Base-by-base conservation (phyloP, 2,888 invertebrate genomes). In the Nomada lathburiana region DNA sequence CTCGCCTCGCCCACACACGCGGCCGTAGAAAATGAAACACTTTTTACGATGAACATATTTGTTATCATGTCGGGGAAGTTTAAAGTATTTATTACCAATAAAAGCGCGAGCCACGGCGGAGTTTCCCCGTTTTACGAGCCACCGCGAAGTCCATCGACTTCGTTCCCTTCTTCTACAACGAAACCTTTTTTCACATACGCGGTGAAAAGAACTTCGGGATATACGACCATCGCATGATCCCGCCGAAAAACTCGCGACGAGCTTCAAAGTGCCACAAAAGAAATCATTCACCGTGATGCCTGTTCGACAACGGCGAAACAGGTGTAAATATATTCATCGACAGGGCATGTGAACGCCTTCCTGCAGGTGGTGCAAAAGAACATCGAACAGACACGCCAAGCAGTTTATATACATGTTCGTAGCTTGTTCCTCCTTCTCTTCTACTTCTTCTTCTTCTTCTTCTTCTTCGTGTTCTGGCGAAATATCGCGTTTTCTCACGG, bases 401-500 rank as follows among this genome's bases (percentile, higher is more conserved):
- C 76, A 68, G 55, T 72, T 78, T 16, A 9, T 20, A 9, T 20
- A 29, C n/a, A 59, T 55, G 71, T 76, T 64, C 55, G 70, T 69
- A 52, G 52, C 55, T 57, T 36, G n/a, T 44, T 23, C 59, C 26
- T 1, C 47, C 7, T 26, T 2, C 26, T 71, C 50, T 62, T 52
- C 53, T 13, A 50, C 53, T 26, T 52, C 53, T 13, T 53, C 53
- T 26, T 26, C 50, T 26, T 2, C 47, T 9, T 36, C 2, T 36
- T 68, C 50, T 65, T 52, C 53, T 18, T 53, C 53, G 13, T 47
- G 29, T 62, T 50, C 68, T 69, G 75, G 72, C 72, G n/a, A 71
- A 67, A 86, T 83, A 74, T 82, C 73, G 79, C 76, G 80, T 86
- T 90, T 91, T 91, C 91, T 90, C 91, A 91, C 91, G 91, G 75